phyloP scores from a whole-genome alignment of 2,113 vertebrate genomes.

The Pollimyrus isidori region DNA sequence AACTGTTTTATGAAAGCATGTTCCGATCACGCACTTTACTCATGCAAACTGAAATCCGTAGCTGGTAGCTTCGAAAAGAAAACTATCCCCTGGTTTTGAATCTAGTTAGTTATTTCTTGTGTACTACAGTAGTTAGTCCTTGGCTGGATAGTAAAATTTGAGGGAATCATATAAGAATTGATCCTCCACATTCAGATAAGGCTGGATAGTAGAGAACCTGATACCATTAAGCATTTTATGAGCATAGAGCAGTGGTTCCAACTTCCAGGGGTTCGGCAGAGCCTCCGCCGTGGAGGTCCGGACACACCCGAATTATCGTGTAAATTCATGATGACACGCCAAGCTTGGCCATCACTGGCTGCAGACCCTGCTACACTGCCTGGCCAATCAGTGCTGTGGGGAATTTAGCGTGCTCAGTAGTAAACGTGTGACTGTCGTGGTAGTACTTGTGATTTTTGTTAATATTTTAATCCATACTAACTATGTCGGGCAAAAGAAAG shows the following conservation, averaged over 20 bases:
- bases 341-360: too few relatives aligned
- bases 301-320: too few relatives aligned
- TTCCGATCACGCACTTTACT: neutral
- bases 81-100: neutral
- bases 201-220: neutral
- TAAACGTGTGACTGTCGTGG: too few relatives aligned
- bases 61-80: neutral
- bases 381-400: too few relatives aligned
- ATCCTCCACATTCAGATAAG: neutral
- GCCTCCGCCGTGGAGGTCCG: too few relatives aligned
- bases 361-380: too few relatives aligned
- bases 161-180: neutral
- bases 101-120: neutral
- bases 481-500: too few relatives aligned
- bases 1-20: neutral
- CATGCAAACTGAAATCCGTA: neutral
- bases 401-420: too few relatives aligned
- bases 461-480: too few relatives aligned
- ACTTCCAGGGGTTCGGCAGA: too few relatives aligned
- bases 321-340: too few relatives aligned
- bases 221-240: neutral
- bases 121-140: neutral
- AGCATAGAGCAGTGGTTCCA: neutral
- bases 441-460: too few relatives aligned
- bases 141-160: neutral